Conservation (phyloP, 2,888 invertebrate genomes). For the Acanthopleura granulata region DNA sequence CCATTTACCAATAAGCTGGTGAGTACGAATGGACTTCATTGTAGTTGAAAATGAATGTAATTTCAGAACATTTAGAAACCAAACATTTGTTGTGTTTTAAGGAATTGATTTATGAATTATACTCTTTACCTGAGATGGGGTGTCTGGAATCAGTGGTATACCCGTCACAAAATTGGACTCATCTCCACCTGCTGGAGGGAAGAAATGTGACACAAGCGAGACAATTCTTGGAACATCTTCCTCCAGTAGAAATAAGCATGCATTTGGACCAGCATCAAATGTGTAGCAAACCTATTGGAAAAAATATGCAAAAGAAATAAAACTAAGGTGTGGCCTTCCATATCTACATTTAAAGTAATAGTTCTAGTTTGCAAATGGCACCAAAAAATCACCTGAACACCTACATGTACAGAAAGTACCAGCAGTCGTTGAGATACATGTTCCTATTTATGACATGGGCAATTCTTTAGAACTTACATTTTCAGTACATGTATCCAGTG, state of each 20-base stretch:
- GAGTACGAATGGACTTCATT: too few relatives aligned
- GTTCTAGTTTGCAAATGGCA: too few relatives aligned
- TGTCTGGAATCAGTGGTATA: slow-evolving; percentile 23
- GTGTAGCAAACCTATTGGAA: slow-evolving; percentile 87
- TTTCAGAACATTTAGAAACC: too few relatives aligned
- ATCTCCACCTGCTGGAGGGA: slow-evolving; percentile 74
- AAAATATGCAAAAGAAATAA: neutral
- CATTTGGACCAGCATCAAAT: slow-evolving; percentile 98
- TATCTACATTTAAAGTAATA: too few relatives aligned
- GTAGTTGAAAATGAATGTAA: too few relatives aligned
- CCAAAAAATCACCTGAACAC: too few relatives aligned
- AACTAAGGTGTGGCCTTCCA: too few relatives aligned
- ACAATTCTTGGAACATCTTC: slow-evolving; percentile 80
- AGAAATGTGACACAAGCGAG: slow-evolving; percentile 78
- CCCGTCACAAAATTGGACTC: slow-evolving; percentile 40
- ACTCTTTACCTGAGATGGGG: slow-evolving; percentile 1
- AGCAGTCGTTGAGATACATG: too few relatives aligned
- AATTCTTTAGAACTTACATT: neutral
- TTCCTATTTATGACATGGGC: neutral
- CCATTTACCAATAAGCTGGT: too few relatives aligned
- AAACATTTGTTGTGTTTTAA: too few relatives aligned
- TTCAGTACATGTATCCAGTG: neutral
- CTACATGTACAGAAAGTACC: too few relatives aligned
- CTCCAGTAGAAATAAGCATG: slow-evolving; percentile 87
- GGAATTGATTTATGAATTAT: too few relatives aligned